These are phyloP conservation scores for Clarias batrachus DNA, from an alignment of 2,113 vertebrate genomes.

Conservation along the genomic window DNA sequence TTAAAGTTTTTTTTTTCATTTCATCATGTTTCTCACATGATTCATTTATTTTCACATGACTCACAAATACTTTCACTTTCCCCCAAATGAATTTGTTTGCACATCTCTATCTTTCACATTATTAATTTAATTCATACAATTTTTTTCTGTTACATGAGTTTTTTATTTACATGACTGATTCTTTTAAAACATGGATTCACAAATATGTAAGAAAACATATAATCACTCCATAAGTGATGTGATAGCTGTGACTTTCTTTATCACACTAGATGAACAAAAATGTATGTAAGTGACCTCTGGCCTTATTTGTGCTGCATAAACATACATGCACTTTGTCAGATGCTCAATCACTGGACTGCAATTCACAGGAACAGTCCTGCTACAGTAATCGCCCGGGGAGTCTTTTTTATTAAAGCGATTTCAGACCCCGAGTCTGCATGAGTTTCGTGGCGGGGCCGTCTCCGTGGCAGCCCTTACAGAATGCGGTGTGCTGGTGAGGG, in stretches of 20 bases:
- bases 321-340: neutral
- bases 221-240: neutral
- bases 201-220: neutral
- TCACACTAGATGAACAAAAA: conserved; percentile 2
- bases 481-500: conserved; percentile 64
- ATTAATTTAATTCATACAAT: neutral
- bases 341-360: conserved; percentile 22
- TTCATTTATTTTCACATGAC: neutral
- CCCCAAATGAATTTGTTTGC: neutral
- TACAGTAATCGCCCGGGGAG: conserved; percentile 10
- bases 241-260: neutral
- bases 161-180: neutral
- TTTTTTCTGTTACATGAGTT: neutral
- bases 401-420: conserved; percentile 23
- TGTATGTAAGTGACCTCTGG: conserved; percentile 55
- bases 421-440: conserved; percentile 11
- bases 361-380: conserved; percentile 40
- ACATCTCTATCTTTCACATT: neutral
- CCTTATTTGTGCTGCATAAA: conserved; percentile 31
- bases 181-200: neutral
- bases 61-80: neutral
- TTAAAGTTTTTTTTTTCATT: neutral
- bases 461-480: conserved; percentile 61
- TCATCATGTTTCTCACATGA: neutral
- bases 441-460: conserved; percentile 56